Conservation (phyloP, 2,113 vertebrate genomes). For the Sylvilagus bachmani region DNA sequence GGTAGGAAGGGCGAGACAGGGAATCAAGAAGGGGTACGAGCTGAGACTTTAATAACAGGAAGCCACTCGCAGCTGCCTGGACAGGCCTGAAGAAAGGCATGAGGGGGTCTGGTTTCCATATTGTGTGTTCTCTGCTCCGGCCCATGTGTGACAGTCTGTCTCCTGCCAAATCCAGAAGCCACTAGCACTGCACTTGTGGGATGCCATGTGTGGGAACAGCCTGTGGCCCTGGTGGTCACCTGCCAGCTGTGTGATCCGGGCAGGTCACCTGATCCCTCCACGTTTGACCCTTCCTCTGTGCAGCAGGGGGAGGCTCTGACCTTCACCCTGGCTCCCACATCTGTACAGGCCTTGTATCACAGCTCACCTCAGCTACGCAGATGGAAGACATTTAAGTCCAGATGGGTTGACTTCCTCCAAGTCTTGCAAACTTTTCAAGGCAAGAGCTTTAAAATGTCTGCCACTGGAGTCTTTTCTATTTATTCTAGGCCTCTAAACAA, state of each 20-base stretch:
- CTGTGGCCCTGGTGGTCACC: conserved; percentile 16
- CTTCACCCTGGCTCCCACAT: not conserved
- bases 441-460: conserved; percentile 32
- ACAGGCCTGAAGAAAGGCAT: not conserved
- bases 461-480: not conserved
- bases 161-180: not conserved
- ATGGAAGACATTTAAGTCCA: not conserved
- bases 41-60: not conserved
- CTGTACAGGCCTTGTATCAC: rapidly evolving
- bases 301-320: not conserved
- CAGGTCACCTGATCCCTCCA: conserved; percentile 7
- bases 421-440: conserved; percentile 24
- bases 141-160: not conserved
- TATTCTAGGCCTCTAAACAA: not conserved
- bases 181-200: not conserved
- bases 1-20: not conserved
- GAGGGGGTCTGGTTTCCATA: not conserved
- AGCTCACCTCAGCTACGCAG: not conserved
- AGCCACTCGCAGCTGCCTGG: not conserved
- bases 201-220: not conserved
- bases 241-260: conserved; percentile 38
- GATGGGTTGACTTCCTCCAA: not conserved
- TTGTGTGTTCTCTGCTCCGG: not conserved
- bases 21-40: not conserved
- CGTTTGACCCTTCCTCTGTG: not conserved